Conservation (phyloP, 2,797 vertebrate genomes). For the Remorina albescens region DNA sequence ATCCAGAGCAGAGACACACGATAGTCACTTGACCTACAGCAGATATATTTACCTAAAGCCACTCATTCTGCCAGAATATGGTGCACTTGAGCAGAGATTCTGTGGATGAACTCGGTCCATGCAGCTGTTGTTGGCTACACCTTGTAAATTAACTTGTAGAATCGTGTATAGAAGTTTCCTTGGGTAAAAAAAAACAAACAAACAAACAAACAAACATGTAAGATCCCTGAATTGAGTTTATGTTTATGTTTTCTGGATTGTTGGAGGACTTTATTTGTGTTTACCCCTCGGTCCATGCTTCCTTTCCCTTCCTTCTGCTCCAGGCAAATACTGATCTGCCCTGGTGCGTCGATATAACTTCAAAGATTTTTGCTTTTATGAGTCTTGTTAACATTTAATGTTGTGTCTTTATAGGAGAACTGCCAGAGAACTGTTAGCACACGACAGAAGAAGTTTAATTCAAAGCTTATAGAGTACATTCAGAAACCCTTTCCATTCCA, state of each 20-base stretch:
- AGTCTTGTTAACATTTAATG: background rate
- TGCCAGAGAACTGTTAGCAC: too few species aligned
- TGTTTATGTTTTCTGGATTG: background rate
- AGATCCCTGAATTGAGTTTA: too few species aligned
- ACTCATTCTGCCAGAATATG: too few species aligned
- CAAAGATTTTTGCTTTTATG: background rate
- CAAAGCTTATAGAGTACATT: background rate
- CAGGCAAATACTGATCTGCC: background rate
- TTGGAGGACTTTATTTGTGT: background rate
- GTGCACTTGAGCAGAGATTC: background rate
- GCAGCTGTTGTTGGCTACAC: background rate
- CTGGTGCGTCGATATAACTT: background rate
- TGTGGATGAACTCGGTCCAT: background rate
- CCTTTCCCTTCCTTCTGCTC: background rate
- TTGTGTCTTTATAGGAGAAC: too few species aligned
- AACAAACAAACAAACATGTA: background rate
- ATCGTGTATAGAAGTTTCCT: background rate
- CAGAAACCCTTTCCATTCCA: background rate
- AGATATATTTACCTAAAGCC: background rate
- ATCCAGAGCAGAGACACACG: constrained; percentile 10
- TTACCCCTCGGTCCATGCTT: background rate
- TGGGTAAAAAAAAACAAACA: background rate
- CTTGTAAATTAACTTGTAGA: background rate
- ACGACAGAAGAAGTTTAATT: background rate
- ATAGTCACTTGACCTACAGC: background rate